Evolutionary conservation across 2,797 vertebrate genomes (phyloP), one percentile per base, ranked within the genome.

Genomic region (Rhadinocentrus ornatus): DNA sequence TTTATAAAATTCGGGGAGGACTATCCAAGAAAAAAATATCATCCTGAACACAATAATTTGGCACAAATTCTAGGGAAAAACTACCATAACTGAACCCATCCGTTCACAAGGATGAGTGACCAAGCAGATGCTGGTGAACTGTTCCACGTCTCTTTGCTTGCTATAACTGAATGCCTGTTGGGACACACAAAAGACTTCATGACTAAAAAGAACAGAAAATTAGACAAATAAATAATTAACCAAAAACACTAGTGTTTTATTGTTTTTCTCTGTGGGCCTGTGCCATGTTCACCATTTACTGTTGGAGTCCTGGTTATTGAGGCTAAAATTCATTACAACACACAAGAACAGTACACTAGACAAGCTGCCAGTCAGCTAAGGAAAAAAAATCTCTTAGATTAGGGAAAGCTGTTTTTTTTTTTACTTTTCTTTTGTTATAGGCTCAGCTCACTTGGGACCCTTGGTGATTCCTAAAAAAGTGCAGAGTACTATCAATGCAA

Each of bases 1-100:
- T 37, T 66, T 35, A 55, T 62, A 15, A 66, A 67, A 37, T 37
- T 48, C 29, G 62, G 8, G 5, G 18, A 56, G 29, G 48, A 13
- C 53, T 58, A 13, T 22, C 15, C 24, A 44, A 44, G n/a, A 29
- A 29, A 8, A 46, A 73, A 44, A 55, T 18, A 20, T n/a, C 10
- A 58, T 58, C 8, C 18, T 29, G 20, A 37, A 34, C n/a, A 53
- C 7, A 29, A 41, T 5, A 22, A 11, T 29, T 55, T 55, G 15
- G 22, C n/a, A 16, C 15, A 39, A 31, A 48, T 16, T 11, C 31
- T 20, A 6, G 13, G 57, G 13, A 31, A 62, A 35, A 32, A 65
- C 9, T 13, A 20, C 24, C 6, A 2, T 48, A 31, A 7, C n/a
- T 20, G 24, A 53, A 12, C 11, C 13, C 41, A 24, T 34, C 4